A percentile compares a stretch with the other conserved stretches of the same genome.
phyloP scores from a whole-genome alignment of 2,888 invertebrate genomes.

The Muschampia plurimacula region DNA sequence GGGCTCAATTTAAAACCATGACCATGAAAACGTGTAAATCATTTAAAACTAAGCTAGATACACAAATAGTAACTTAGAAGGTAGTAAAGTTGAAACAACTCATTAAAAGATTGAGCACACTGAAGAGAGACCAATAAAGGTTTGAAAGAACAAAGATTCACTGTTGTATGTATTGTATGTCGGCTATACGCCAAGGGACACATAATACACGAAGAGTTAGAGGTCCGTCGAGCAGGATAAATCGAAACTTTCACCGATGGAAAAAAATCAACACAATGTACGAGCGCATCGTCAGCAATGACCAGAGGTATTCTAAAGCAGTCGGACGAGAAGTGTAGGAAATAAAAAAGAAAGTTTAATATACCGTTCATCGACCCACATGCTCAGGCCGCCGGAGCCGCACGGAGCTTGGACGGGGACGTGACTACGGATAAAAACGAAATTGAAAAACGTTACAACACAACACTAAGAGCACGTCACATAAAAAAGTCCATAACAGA shows the following conservation, averaged over 20 bases:
- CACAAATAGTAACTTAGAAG: neutral
- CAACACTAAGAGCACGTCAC: constrained; percentile 30
- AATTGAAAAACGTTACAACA: constrained; percentile 54
- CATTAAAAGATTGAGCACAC: constrained; percentile 2
- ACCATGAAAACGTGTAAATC: constrained; percentile 15
- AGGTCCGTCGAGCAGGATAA: constrained; percentile 25
- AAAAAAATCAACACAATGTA: constrained; percentile 30
- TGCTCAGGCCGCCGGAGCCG: constrained; percentile 50
- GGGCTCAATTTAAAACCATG: constrained; percentile 29
- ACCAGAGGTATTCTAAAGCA: constrained; percentile 43
- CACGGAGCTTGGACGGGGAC: constrained; percentile 47
- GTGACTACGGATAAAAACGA: constrained; percentile 70
- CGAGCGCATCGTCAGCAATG: constrained; percentile 29
- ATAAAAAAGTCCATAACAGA: constrained; percentile 26
- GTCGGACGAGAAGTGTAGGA: constrained; percentile 57
- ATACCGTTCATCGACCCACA: constrained; percentile 81
- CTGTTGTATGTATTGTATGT: constrained; percentile 1
- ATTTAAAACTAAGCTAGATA: neutral
- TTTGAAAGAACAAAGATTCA: constrained; percentile 11
- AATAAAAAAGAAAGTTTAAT: constrained; percentile 78
- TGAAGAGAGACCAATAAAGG: constrained; percentile 19
- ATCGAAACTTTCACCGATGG: constrained; percentile 36
- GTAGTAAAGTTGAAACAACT: neutral
- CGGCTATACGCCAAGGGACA: neutral
- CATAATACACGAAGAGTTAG: neutral